phyloP scores from a whole-genome alignment of 1,140 invertebrate genomes.

The Cephus cinctus region DNA sequence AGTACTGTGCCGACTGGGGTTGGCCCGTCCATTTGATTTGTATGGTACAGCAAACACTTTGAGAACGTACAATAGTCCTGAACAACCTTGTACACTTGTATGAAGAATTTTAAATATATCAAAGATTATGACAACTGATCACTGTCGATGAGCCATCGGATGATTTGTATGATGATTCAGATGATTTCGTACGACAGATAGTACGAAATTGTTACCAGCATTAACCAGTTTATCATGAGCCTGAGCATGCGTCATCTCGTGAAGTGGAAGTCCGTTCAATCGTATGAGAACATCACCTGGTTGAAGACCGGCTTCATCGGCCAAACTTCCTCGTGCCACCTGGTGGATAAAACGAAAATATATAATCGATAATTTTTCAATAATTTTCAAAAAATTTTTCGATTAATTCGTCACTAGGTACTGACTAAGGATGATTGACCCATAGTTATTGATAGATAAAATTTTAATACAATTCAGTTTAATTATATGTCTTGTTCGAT shows the following conservation, averaged over 20 bases:
- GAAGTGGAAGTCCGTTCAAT: slow-evolving; percentile 65
- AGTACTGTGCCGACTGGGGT: no score
- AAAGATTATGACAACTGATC: no score
- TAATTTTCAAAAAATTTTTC: background rate
- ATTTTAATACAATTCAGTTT: no score
- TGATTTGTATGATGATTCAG: slow-evolving; percentile 13
- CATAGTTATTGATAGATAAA: no score
- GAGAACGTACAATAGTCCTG: no score
- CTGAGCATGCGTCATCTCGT: slow-evolving; percentile 66
- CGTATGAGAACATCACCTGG: slow-evolving; percentile 73
- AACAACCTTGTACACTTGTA: no score
- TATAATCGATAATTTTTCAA: background rate
- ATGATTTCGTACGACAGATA: slow-evolving; percentile 59
- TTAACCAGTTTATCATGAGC: slow-evolving; percentile 68
- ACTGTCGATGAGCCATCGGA: background rate
- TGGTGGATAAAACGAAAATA: slow-evolving; percentile 38
- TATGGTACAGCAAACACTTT: no score
- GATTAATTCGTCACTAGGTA: no score
- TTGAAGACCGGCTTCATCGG: slow-evolving; percentile 71
- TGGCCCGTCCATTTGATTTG: no score
- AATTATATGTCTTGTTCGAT: no score
- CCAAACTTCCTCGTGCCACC: slow-evolving; percentile 72
- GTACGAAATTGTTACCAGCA: slow-evolving; percentile 67
- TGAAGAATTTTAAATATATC: no score
- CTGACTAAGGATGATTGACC: no score